Evolutionary conservation across 2,888 invertebrate genomes (phyloP).

Genomic region (Sipha maydis): DNA sequence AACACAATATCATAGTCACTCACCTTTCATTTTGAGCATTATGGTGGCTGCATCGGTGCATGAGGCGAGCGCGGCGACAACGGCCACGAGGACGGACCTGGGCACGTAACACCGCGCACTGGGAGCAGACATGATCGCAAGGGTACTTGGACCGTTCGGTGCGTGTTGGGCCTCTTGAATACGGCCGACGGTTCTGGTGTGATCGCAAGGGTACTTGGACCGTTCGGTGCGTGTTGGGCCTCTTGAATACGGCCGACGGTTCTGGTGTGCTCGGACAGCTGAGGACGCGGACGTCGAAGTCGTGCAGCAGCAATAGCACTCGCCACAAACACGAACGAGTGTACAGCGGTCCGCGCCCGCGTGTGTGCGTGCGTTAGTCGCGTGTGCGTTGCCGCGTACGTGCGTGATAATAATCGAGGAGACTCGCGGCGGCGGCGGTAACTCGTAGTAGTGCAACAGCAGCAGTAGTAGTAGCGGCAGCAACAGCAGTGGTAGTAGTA

Average conservation of each 20-base stretch:
- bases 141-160: not conserved
- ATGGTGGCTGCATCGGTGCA: conserved; percentile 51
- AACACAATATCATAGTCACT: not conserved
- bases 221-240: no score
- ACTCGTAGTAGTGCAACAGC: not conserved
- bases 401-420: conserved; percentile 12
- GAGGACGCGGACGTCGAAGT: not conserved
- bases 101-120: conserved; percentile 3
- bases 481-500: no score
- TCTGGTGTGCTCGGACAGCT: not conserved
- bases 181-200: not conserved
- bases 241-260: not conserved
- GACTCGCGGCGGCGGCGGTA: conserved; percentile 5
- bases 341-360: not conserved
- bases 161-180: no score
- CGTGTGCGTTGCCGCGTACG: conserved; percentile 16
- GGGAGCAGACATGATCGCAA: not conserved
- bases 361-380: conserved; percentile 8
- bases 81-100: conserved; percentile 37
- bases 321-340: not conserved
- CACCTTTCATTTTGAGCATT: conserved; percentile 45
- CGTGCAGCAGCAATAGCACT: not conserved
- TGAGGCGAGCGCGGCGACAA: conserved; percentile 41
- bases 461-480: no score
- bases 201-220: not conserved